These are phyloP conservation scores for Cydia pomonella DNA, from an alignment of 1,140 invertebrate genomes.

Conservation along the genomic window DNA sequence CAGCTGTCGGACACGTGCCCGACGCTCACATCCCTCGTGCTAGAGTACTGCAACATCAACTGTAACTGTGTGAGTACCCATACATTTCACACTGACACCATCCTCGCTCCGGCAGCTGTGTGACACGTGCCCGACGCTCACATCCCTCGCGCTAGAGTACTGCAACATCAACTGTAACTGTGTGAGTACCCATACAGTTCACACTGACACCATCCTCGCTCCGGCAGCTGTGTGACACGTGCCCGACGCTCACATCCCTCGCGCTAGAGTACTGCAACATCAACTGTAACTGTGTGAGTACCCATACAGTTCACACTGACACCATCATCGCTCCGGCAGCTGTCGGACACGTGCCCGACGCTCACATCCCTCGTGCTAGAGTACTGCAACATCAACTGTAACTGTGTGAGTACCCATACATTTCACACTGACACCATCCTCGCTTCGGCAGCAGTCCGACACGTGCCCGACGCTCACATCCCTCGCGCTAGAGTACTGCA, in stretches of 20 bases:
- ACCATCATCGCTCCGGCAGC: constrained; percentile 34
- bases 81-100: neutral
- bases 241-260: too few relatives aligned
- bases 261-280: too few relatives aligned
- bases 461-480: constrained; percentile 50
- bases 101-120: neutral
- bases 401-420: constrained; percentile 34
- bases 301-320: constrained; percentile 49
- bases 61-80: constrained; percentile 46
- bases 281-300: too few relatives aligned
- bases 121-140: constrained; percentile 48
- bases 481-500: constrained; percentile 64
- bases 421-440: neutral
- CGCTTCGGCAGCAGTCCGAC: constrained; percentile 35
- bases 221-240: too few relatives aligned
- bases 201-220: too few relatives aligned
- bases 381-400: constrained; percentile 47
- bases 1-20: constrained; percentile 39
- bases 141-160: constrained; percentile 57
- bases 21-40: constrained; percentile 48
- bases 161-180: constrained; percentile 66
- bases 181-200: constrained; percentile 24
- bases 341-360: constrained; percentile 38
- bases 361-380: constrained; percentile 43
- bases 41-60: constrained; percentile 71